Base-by-base conservation (phyloP, 2,797 vertebrate species). In the Falco novaeseelandiae region DNA sequence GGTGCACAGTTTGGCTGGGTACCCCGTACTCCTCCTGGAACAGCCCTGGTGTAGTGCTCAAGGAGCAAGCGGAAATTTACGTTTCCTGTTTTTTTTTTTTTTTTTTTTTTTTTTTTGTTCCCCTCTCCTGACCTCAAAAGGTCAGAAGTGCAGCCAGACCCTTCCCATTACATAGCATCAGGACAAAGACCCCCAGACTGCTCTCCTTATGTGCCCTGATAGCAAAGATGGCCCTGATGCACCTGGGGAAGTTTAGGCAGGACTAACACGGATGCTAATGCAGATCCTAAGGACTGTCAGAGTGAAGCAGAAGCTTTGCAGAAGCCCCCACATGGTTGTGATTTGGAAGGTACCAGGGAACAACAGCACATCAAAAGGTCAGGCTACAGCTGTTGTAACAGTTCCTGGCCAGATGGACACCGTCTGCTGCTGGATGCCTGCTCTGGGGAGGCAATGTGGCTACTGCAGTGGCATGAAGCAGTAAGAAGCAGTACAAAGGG, bases 111-210 rank as follows among this genome's bases (percentile, higher is more conserved):
- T 36, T 30, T n/a, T 36, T 11, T 10, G 36, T 9, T 4, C 18
- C 25, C 8, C 7, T 55, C 8, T 83, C 23, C 26, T 46, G 49
- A 76, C 8, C 15, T 49, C 15, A 65, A 57, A 87, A 95, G 4
- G 26, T 76, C 44, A 14, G 13, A 83, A 66, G 46, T 55, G 34
- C 55, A 90, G 34, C 21, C 34, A 66, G 76, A 76, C 22, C 19
- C 19, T 62, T 74, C 34, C 42, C 7, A 1, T 36, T 38, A 36
- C 15, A 32, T 0, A 2, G 9, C 18, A 36, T 20, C 0, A 0
- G 21, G 15, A 12, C 11, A 36, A 83, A 88, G 71, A 48, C 14
- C 3, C 15, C 25, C 4, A 1, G 40, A 52, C 21, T 8, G 19
- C 36, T 36, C 8, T 74, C 23, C 48, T 23, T 70, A 0, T 25